Percentiles rank a stretch among this genome's conserved stretches.
Conservation (phyloP, 2,113 vertebrate genomes). For the Apaloderma vittatum region DNA sequence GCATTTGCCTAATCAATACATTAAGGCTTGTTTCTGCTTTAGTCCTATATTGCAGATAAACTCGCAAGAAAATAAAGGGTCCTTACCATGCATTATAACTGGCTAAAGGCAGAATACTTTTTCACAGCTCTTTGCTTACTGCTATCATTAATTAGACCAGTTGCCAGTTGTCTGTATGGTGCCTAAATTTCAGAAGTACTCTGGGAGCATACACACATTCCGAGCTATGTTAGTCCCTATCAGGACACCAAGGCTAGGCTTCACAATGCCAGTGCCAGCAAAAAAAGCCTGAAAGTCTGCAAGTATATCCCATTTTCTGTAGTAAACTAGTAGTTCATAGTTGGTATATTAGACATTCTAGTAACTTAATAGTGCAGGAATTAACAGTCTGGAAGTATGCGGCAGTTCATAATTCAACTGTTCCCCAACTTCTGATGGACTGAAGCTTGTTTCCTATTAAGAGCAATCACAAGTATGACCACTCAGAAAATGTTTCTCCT, state of each 20-base stretch:
- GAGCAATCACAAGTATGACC: background rate
- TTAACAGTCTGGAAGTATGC: background rate
- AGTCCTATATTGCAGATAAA: background rate
- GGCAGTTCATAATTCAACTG: background rate
- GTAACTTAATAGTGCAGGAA: background rate
- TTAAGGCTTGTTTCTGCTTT: background rate
- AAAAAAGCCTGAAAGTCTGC: background rate
- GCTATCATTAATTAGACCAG: background rate
- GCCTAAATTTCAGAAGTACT: background rate
- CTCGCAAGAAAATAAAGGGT: background rate
- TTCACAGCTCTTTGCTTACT: background rate
- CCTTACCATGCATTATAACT: background rate
- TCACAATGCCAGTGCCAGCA: background rate
- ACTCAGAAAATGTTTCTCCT: background rate
- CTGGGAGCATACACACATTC: background rate
- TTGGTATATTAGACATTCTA: background rate
- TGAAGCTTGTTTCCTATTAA: background rate
- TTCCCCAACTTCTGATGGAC: background rate
- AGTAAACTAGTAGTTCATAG: background rate
- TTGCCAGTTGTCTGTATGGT: background rate
- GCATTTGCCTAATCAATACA: background rate
- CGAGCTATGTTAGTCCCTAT: background rate
- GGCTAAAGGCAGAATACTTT: background rate
- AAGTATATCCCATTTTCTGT: background rate
- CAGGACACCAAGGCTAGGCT: background rate